A percentile compares a stretch with the other conserved stretches of the same genome.
Conservation (phyloP, 2,797 vertebrate species). For the Pempheris klunzingeri region DNA sequence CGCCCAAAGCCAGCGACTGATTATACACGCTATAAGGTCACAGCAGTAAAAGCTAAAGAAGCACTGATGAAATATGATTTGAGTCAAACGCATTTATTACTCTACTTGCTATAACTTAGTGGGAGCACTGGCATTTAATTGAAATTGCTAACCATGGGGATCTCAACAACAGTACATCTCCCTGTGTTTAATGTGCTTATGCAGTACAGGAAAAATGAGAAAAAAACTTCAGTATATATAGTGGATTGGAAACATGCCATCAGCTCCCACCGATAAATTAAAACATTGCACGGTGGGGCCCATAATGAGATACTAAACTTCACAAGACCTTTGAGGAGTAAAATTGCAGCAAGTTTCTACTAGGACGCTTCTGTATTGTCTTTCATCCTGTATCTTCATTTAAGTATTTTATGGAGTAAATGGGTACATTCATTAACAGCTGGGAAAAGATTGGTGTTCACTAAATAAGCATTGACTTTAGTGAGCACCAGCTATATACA, state of each 20-base stretch:
- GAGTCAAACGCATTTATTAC: constrained; percentile 68
- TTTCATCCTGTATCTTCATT: constrained; percentile 1
- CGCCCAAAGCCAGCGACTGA: constrained; percentile 48
- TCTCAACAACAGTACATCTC: constrained; percentile 51
- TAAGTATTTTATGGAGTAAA: constrained; percentile 53
- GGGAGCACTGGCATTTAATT: constrained; percentile 59
- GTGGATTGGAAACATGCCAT: constrained; percentile 53
- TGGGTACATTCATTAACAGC: constrained; percentile 36
- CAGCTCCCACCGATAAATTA: constrained; percentile 46
- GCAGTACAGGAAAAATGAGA: constrained; percentile 21
- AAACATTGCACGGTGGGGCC: constrained; percentile 26
- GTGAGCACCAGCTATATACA: constrained; percentile 22
- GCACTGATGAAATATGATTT: constrained; percentile 75
- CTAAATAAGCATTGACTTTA: constrained; percentile 15
- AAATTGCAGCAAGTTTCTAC: constrained; percentile 21
- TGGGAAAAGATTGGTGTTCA: constrained; percentile 20
- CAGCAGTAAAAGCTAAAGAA: constrained; percentile 71
- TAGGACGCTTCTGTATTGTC: constrained; percentile 19
- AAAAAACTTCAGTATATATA: constrained; percentile 26
- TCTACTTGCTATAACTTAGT: constrained; percentile 61
- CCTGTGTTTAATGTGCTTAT: constrained; percentile 47
- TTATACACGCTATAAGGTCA: constrained; percentile 75
- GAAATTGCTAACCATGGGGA: constrained; percentile 52
- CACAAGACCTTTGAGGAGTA: constrained; percentile 34
- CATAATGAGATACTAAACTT: constrained; percentile 48